A percentile compares a stretch with the other conserved stretches of the same genome.
phyloP scores from a whole-genome alignment of 2,888 invertebrate genomes.

The Panzeria rudis region DNA sequence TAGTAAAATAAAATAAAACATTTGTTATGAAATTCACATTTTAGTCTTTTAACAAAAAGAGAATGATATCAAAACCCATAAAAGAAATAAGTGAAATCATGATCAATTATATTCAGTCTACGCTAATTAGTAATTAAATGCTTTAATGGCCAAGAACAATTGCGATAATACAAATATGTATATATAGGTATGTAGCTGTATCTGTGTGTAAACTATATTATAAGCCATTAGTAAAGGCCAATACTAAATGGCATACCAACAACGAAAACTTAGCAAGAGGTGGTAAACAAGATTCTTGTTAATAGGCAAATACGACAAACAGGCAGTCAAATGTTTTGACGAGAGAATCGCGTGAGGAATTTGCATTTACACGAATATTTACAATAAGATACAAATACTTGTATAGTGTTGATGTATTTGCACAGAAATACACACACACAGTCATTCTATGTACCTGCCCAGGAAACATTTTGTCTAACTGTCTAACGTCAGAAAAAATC shows the following conservation, averaged over 20 bases:
- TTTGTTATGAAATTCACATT: conserved; percentile 48
- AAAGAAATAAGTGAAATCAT: conserved; percentile 38
- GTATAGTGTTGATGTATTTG: conserved; percentile 45
- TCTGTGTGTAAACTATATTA: neutral
- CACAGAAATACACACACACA: conserved; percentile 3
- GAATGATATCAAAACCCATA: conserved; percentile 11
- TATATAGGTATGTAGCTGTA: neutral
- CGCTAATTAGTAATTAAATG: conserved; percentile 68
- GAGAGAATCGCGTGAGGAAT: conserved; percentile 74
- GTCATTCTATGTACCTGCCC: no score
- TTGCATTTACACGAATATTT: conserved; percentile 71
- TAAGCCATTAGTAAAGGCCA: conserved; percentile 22
- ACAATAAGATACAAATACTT: conserved; percentile 58
- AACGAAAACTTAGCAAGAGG: conserved; percentile 30
- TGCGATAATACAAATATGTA: neutral
- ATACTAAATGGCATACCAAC: conserved; percentile 20
- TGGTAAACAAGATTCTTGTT: conserved; percentile 73
- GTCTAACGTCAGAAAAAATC: no score
- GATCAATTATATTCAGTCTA: conserved; percentile 41
- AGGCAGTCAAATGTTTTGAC: conserved; percentile 66
- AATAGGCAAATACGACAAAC: conserved; percentile 51
- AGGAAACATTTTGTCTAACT: no score
- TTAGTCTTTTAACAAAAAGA: conserved; percentile 6
- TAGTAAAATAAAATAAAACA: conserved; percentile 13
- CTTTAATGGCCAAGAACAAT: conserved; percentile 50